phyloP scores from a whole-genome alignment of 1,140 invertebrate genomes.

The Drosophila melanogaster region DNA sequence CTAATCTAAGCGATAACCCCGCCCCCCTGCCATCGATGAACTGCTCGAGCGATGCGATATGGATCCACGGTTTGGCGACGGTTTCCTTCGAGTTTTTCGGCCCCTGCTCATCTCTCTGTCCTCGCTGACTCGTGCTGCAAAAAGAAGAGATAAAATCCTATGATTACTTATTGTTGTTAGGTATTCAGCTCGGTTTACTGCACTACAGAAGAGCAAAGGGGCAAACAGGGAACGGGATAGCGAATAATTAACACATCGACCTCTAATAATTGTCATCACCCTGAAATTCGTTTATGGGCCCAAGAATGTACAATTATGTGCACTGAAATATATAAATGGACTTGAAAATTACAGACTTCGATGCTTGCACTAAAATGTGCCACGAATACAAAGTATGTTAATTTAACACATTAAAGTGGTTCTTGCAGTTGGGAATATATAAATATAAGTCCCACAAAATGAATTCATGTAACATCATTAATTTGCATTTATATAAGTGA shows the following conservation, averaged over 20 bases:
- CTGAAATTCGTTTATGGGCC: constrained; percentile 15
- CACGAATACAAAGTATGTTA: not conserved
- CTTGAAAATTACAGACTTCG: not conserved
- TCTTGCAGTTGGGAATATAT: not conserved
- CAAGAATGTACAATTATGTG: not conserved
- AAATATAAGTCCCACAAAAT: not conserved
- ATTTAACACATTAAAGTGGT: too few relatives aligned
- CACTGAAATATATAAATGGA: constrained; percentile 3
- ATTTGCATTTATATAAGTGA: too few relatives aligned
- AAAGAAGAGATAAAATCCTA: constrained; percentile 6
- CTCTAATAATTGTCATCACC: constrained; percentile 63
- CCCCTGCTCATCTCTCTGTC: not conserved
- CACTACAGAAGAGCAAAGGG: not conserved
- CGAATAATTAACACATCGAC: constrained; percentile 69
- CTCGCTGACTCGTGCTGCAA: constrained; percentile 48
- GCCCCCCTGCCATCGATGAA: constrained; percentile 9
- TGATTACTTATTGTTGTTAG: constrained; percentile 9
- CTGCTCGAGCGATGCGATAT: constrained; percentile 17
- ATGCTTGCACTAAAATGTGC: not conserved
- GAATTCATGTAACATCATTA: too few relatives aligned
- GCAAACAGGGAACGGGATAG: constrained; percentile 9
- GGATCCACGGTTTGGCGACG: constrained; percentile 11
- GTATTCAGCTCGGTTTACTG: constrained; percentile 3
- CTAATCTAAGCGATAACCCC: constrained; percentile 49
- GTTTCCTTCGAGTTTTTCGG: constrained; percentile 2